These are phyloP conservation scores for Ischnura elegans DNA, from an alignment of 2,888 invertebrate genomes.

Conservation along the genomic window DNA sequence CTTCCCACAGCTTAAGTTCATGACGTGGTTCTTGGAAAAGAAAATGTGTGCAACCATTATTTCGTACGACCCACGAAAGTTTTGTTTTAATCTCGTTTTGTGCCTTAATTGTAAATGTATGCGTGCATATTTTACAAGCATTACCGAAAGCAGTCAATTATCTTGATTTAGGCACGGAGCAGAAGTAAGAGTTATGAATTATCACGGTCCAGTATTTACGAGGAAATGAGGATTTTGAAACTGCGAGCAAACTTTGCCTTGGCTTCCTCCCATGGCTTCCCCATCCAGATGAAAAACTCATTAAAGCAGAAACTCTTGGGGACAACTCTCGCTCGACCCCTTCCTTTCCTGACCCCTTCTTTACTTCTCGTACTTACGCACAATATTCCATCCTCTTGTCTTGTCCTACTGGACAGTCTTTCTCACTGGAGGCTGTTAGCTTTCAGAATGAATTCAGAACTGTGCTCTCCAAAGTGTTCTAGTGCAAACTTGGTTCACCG, in stretches of 20 bases:
- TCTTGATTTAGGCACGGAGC: background rate
- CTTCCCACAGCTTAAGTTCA: no score
- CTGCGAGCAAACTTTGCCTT: background rate
- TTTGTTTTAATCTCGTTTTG: background rate
- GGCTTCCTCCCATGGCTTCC: background rate
- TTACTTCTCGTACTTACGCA: background rate
- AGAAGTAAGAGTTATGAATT: background rate
- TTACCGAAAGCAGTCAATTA: background rate
- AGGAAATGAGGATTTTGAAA: constrained; percentile 9
- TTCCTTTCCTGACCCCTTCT: background rate
- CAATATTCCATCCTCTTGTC: background rate
- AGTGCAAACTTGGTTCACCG: no score
- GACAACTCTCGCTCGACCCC: background rate
- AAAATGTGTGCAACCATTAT: no score
- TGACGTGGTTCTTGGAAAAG: no score
- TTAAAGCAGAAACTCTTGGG: constrained; percentile 12
- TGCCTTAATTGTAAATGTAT: background rate
- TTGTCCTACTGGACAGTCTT: background rate
- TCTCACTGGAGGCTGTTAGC: no score
- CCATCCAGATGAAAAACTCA: background rate
- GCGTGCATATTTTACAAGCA: background rate
- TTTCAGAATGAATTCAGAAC: no score
- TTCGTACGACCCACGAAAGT: no score
- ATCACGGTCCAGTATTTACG: background rate
- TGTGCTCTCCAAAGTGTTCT: no score